Conservation (phyloP, 2,113 vertebrate species). For the Danio rerio region DNA sequence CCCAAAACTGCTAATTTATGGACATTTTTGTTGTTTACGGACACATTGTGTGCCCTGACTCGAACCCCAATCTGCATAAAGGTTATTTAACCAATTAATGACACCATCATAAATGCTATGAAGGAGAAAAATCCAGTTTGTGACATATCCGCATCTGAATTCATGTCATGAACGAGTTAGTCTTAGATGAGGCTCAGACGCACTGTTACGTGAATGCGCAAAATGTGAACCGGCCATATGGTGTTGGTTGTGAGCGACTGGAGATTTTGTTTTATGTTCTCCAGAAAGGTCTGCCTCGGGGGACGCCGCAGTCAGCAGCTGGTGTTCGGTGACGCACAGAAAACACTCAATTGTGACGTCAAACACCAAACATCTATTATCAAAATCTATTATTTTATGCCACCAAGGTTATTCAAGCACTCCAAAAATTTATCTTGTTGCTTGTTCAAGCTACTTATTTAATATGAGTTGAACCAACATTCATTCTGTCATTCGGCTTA, state of each 20-base stretch:
- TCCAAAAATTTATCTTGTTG: no score
- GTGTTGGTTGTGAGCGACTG: slow-evolving; percentile 66
- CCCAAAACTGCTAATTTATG: no score
- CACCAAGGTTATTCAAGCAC: no score
- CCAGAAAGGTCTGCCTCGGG: slow-evolving; percentile 64
- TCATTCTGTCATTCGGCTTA: no score
- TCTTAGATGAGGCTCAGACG: slow-evolving; percentile 11
- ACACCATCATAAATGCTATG: neutral
- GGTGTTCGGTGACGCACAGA: slow-evolving; percentile 68
- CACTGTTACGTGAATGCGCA: slow-evolving; percentile 30
- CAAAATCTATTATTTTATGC: no score
- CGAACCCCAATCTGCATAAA: neutral
- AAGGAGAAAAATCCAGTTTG: neutral
- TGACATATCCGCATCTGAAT: neutral
- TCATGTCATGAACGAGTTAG: slow-evolving; percentile 10
- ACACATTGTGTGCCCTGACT: neutral
- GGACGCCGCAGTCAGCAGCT: slow-evolving; percentile 68
- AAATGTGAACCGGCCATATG: slow-evolving; percentile 65
- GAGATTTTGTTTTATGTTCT: slow-evolving; percentile 55
- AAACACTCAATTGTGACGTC: slow-evolving; percentile 64
- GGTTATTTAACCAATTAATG: neutral
- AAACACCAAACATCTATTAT: no score
- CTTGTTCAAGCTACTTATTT: no score
- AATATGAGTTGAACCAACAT: no score
- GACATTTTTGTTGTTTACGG: no score